phyloP scores from a whole-genome alignment of 1,140 invertebrate species.

The Drosophila yakuba region DNA sequence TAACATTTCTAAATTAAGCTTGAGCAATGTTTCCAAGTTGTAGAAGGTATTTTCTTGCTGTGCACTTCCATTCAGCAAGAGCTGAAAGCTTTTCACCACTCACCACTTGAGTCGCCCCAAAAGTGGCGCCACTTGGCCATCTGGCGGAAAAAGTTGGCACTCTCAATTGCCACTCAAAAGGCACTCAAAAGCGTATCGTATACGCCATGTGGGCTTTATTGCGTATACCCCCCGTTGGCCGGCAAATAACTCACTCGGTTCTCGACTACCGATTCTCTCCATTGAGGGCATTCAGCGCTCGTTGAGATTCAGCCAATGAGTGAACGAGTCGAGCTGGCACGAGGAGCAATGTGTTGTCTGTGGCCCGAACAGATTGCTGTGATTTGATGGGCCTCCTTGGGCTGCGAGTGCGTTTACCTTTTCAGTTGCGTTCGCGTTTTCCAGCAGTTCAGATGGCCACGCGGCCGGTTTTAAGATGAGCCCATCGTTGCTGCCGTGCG shows the following conservation, averaged over 20 bases:
- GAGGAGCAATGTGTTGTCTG: constrained; percentile 61
- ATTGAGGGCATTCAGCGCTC: constrained; percentile 40
- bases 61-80: not conserved
- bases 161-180: not conserved
- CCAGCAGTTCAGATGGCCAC: constrained; percentile 79
- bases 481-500: constrained; percentile 34
- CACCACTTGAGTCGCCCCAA: constrained; percentile 21
- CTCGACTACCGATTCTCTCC: constrained; percentile 7
- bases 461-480: constrained; percentile 45
- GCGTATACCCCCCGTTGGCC: constrained; percentile 34
- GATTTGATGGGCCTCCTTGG: constrained; percentile 68
- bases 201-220: constrained; percentile 10
- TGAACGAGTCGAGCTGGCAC: constrained; percentile 24
- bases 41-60: not conserved
- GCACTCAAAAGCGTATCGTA: constrained; percentile 4
- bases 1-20: not conserved
- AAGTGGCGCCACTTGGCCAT: constrained; percentile 55
- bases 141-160: constrained; percentile 43
- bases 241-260: not conserved
- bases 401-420: constrained; percentile 80
- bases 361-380: constrained; percentile 68
- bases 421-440: constrained; percentile 83
- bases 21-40: not conserved
- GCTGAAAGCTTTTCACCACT: constrained; percentile 42
- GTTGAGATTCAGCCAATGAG: constrained; percentile 20